Conservation (phyloP, 2,797 vertebrate genomes). For the Gouania willdenowi region DNA sequence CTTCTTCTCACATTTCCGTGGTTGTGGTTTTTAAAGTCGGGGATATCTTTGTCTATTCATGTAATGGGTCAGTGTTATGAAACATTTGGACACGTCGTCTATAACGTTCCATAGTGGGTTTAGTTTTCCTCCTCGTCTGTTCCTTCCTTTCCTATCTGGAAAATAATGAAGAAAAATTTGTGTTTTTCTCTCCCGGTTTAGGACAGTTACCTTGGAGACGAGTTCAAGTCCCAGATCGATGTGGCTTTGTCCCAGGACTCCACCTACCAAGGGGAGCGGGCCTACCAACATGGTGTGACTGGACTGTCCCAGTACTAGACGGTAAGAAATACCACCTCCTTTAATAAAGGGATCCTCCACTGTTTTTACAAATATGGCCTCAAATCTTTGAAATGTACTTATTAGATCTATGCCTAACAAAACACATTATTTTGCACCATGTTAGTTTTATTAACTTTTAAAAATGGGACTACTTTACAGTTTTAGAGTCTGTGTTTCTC, state of each 20-base stretch:
- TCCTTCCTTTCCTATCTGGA: constrained; percentile 8
- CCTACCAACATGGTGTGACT: constrained; percentile 96
- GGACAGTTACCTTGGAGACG: constrained; percentile 97
- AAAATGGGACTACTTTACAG: no score
- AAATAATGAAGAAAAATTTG: constrained; percentile 15
- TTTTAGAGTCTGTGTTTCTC: no score
- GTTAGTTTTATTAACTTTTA: no score
- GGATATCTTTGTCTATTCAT: background rate
- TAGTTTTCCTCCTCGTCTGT: constrained; percentile 25
- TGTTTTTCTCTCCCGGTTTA: constrained; percentile 47
- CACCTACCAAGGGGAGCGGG: constrained; percentile 96
- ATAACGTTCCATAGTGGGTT: constrained; percentile 24
- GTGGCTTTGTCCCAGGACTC: constrained; percentile 97
- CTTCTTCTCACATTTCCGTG: background rate
- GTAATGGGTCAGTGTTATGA: background rate
- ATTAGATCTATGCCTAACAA: no score
- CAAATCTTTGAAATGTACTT: no score
- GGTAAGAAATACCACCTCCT: constrained; percentile 77
- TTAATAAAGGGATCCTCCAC: no score
- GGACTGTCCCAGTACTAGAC: constrained; percentile 99
- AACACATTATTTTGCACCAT: no score
- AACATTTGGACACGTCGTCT: constrained; percentile 1
- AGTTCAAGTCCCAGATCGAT: constrained; percentile 97
- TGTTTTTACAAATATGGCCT: no score
- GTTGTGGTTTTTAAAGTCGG: background rate